Base-by-base conservation (phyloP, 37 sponge, comb jelly and placozoan genomes). In the Chondrosia reniformis region DNA sequence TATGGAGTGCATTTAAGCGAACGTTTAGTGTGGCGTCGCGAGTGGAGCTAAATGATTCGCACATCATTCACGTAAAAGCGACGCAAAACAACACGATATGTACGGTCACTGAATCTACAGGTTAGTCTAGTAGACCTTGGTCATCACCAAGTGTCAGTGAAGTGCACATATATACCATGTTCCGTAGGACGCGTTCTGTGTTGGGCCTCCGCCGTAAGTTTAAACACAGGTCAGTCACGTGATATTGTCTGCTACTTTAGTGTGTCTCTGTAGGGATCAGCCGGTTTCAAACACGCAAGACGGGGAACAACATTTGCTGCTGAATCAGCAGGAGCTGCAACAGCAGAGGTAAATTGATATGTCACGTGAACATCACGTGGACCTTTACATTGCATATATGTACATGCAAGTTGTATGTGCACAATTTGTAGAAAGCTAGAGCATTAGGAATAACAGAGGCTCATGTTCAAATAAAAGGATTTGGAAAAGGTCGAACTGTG, bases 231-330 rank as follows among this genome's bases (percentile, higher is more conserved):
- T 49, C 10, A 15, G 10, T 49, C 10, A 49, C 10, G 10, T 49
- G 52, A 49, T 10, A 19, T 10, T 49, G 15, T 15, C 52, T 49
- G 41, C 72, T 0, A 75, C 40, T 64, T 10, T 4, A 40, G 36
- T 80, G 37, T 10, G 22, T 54, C 12, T 45, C 13, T 46, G 5
- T 65, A 92, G 93, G 94, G 94, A 24, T 42, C 65, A 5, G 80
- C 45, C 32, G 94, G 94, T 2, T 93, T 84, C 55, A 79, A 84
- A 33, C 76, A 80, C 31, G 86, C 88, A 33, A 84, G 85, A 42
- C 76, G 85, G 74, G 85, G 92, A 25, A 93, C 94, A 31, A 89
- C 84, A 7, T 86, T 86, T 80, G 94, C 94, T 52, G 94, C 84
- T 7, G 86, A 93, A 57, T 27, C 84, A 42, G 88, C 92, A 25